A percentile compares a stretch with the other conserved stretches of the same genome.
These are phyloP conservation scores for Sphaerolaimus hirsutus DNA, from an alignment of 2,888 invertebrate species.

Conservation along the genomic window DNA sequence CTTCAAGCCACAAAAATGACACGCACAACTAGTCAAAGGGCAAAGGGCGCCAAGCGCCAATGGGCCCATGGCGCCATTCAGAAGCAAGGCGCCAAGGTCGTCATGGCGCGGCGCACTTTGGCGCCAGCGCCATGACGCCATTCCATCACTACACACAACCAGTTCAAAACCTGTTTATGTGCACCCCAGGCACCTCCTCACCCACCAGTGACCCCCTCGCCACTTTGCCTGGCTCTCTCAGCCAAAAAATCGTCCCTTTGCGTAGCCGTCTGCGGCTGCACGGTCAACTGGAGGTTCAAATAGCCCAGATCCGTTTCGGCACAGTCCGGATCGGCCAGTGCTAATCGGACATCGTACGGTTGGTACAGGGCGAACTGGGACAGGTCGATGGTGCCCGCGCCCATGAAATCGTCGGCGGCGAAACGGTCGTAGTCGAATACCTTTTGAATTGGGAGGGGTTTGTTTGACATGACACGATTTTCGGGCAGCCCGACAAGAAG, in stretches of 20 bases:
- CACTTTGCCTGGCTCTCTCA: no score
- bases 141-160: no score
- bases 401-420: constrained; percentile 83
- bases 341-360: constrained; percentile 45
- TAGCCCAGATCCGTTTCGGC: constrained; percentile 50
- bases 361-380: constrained; percentile 8
- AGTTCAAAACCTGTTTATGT: no score
- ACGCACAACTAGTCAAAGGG: no score
- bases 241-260: no score
- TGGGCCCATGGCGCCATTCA: no score
- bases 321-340: constrained; percentile 47
- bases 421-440: constrained; percentile 97
- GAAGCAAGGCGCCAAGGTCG: no score
- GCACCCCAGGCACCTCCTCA: constrained; percentile 4
- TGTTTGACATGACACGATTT: background rate
- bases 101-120: no score
- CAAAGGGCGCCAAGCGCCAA: no score
- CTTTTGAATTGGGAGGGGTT: constrained; percentile 8
- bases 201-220: background rate
- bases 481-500: no score
- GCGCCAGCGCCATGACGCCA: no score
- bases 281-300: constrained; percentile 50
- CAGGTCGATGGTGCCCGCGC: constrained; percentile 58
- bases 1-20: no score
- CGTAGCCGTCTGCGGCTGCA: constrained; percentile 76